Conservation (phyloP, 2,888 invertebrate species). For the Troilus luridus region DNA sequence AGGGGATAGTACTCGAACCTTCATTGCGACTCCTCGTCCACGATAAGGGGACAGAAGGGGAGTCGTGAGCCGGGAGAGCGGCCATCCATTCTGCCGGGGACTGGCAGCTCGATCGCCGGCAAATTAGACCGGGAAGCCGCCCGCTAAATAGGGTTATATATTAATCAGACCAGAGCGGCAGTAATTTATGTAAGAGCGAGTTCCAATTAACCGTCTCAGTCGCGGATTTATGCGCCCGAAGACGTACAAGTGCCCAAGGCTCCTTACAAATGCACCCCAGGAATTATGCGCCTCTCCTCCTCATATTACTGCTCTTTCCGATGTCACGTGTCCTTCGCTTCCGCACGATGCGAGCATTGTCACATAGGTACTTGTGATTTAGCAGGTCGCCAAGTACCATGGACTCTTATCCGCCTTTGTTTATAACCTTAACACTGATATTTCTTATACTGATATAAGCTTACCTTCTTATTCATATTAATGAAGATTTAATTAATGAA, state of each 20-base stretch:
- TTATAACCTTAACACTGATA: too few relatives aligned
- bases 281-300: not conserved
- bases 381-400: too few relatives aligned
- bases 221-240: not conserved
- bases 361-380: not conserved
- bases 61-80: constrained; percentile 34
- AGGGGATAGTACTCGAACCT: not conserved
- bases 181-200: constrained; percentile 51
- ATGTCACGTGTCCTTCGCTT: not conserved
- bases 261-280: constrained; percentile 12
- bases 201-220: constrained; percentile 22
- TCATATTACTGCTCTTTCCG: not conserved
- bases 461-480: too few relatives aligned
- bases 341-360: not conserved
- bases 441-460: too few relatives aligned
- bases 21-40: not conserved
- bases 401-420: too few relatives aligned
- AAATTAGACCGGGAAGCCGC: constrained; percentile 48
- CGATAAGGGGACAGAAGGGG: not conserved
- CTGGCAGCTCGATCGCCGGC: constrained; percentile 47
- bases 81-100: constrained; percentile 40
- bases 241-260: constrained; percentile 9
- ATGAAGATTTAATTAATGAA: too few relatives aligned
- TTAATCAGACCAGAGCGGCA: constrained; percentile 48
- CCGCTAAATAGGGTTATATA: constrained; percentile 56